Percentiles rank a stretch among this genome's conserved stretches.
Conservation (phyloP, 2,888 invertebrate species). For the Hirtodrosophila duncani region DNA sequence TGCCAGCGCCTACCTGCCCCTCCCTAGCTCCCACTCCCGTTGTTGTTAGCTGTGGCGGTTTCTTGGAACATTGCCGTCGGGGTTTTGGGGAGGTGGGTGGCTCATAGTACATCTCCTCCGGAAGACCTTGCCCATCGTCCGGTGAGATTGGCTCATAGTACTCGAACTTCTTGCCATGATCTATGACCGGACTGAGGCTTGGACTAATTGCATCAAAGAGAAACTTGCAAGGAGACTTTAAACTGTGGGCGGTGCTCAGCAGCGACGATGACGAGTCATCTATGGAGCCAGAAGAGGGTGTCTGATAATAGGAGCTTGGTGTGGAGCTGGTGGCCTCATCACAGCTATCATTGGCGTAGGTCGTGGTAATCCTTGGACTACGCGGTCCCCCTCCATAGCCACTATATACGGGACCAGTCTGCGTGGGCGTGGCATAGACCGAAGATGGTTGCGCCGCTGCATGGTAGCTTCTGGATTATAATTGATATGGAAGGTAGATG, state of each 20-base stretch:
- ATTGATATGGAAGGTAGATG: not conserved
- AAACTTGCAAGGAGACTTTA: conserved; percentile 82
- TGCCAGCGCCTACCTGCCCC: conserved; percentile 19
- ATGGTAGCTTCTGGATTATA: conserved; percentile 39
- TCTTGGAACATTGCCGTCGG: conserved; percentile 63
- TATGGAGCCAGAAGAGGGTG: conserved; percentile 72
- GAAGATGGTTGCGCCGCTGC: conserved; percentile 44
- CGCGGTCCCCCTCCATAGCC: conserved; percentile 65
- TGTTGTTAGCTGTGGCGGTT: conserved; percentile 53
- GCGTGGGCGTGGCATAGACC: conserved; percentile 42
- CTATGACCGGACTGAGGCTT: conserved; percentile 48
- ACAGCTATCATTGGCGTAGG: conserved; percentile 75
- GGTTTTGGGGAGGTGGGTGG: conserved; percentile 61
- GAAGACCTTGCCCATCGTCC: conserved; percentile 72
- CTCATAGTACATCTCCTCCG: conserved; percentile 60
- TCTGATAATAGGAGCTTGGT: conserved; percentile 75
- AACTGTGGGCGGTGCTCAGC: conserved; percentile 77
- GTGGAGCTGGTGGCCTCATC: conserved; percentile 66
- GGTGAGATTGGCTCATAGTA: conserved; percentile 77
- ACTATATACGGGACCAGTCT: conserved; percentile 18
- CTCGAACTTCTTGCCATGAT: conserved; percentile 73
- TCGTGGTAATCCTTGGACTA: conserved; percentile 78
- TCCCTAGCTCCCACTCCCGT: conserved; percentile 24
- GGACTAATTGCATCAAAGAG: conserved; percentile 80
- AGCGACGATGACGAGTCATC: conserved; percentile 65